phyloP scores from a whole-genome alignment of 2,888 invertebrate genomes.

The Melanophora roralis region DNA sequence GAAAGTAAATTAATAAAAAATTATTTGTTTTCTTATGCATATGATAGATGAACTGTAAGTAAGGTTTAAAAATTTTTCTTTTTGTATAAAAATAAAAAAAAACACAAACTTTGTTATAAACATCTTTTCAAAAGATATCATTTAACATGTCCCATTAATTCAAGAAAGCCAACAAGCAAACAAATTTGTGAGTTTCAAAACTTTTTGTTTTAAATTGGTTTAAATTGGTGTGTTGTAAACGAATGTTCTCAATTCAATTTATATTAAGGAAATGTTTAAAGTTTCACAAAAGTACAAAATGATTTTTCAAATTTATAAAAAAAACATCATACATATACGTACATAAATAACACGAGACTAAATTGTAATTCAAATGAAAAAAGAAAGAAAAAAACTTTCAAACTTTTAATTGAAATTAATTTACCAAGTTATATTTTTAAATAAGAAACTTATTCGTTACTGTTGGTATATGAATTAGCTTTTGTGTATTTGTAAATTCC shows the following conservation, averaged over 20 bases:
- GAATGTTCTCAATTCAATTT: neutral
- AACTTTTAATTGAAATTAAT: conserved; percentile 13
- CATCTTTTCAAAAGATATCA: neutral
- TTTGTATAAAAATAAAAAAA: conserved; percentile 6
- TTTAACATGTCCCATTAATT: neutral
- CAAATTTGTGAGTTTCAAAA: neutral
- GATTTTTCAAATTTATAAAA: neutral
- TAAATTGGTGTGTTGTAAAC: neutral
- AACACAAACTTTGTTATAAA: neutral
- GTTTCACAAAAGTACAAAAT: neutral
- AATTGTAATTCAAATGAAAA: neutral
- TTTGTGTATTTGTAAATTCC: neutral
- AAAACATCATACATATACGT: neutral
- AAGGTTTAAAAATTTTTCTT: too few relatives aligned
- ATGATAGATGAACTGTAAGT: too few relatives aligned
- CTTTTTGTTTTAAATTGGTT: too few relatives aligned
- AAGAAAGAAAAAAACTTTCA: neutral
- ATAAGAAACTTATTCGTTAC: too few relatives aligned
- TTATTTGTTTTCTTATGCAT: too few relatives aligned
- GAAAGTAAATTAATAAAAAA: too few relatives aligned
- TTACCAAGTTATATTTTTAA: neutral
- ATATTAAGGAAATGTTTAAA: too few relatives aligned
- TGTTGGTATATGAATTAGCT: too few relatives aligned
- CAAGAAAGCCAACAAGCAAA: neutral
- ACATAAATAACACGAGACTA: neutral